Conservation (phyloP, 2,113 vertebrate species). For the Todiramphus saurophagus region DNA sequence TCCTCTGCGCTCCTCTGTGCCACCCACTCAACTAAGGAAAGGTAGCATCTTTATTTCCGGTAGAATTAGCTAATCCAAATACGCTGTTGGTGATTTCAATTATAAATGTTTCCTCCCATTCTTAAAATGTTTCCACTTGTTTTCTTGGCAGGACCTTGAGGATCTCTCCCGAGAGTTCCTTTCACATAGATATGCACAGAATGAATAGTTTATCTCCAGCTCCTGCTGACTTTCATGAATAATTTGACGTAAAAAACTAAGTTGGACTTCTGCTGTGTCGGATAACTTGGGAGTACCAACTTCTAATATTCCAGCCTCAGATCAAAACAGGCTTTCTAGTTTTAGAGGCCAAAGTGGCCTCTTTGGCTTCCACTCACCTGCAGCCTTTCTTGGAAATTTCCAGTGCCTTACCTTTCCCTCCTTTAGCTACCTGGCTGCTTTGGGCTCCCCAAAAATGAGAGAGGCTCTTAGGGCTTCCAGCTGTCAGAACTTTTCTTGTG, state of each 20-base stretch:
- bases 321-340: background rate
- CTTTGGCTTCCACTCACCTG: background rate
- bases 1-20: background rate
- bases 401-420: background rate
- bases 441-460: background rate
- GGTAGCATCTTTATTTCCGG: conserved; percentile 35
- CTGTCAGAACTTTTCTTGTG: background rate
- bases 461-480: background rate
- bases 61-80: conserved; percentile 44
- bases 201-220: conserved; percentile 54
- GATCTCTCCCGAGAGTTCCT: conserved; percentile 10
- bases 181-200: conserved; percentile 32
- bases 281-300: background rate
- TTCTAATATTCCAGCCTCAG: conserved; percentile 1
- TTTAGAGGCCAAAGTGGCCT: background rate
- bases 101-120: conserved; percentile 45
- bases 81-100: conserved; percentile 8
- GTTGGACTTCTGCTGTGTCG: background rate
- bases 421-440: background rate
- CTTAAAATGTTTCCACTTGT: conserved; percentile 47
- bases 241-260: conserved; percentile 54
- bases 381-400: background rate
- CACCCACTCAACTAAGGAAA: background rate
- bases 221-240: conserved; percentile 58
- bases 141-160: conserved; percentile 36